These are phyloP conservation scores for Solea solea DNA, from an alignment of 2,113 vertebrate species.

Conservation along the genomic window DNA sequence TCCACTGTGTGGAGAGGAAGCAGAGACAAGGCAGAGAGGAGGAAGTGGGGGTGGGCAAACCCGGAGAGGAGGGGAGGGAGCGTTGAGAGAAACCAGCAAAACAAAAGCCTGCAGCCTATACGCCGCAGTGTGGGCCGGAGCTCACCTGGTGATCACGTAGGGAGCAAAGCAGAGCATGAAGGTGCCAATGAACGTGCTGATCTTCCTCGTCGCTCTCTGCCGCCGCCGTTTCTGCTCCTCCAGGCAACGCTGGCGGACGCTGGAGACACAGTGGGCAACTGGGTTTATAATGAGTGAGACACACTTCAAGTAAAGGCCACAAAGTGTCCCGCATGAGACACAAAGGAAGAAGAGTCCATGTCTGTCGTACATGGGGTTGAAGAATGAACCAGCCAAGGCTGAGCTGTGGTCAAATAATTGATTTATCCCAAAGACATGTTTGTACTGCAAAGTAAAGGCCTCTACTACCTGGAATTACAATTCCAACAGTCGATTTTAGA, in stretches of 20 bases:
- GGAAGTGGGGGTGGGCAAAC: not conserved
- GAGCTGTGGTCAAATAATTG: constrained; percentile 5
- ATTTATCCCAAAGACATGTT: not conserved
- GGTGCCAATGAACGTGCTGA: constrained; percentile 98
- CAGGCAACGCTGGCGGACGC: constrained; percentile 93
- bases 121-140: constrained; percentile 29
- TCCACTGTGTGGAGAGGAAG: constrained; percentile 32
- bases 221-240: constrained; percentile 91
- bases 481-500: not conserved
- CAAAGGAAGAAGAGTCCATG: not conserved
- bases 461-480: not conserved
- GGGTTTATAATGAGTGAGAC: not conserved
- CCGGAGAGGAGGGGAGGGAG: constrained; percentile 30
- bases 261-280: constrained; percentile 57
- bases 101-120: constrained; percentile 9
- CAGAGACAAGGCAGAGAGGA: constrained; percentile 24
- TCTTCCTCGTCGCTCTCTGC: constrained; percentile 95
- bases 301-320: not conserved
- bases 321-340: not conserved
- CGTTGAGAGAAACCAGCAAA: constrained; percentile 33
- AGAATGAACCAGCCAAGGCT: not conserved
- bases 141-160: constrained; percentile 97
- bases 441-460: not conserved
- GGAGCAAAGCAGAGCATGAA: constrained; percentile 98
- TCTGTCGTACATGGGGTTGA: not conserved